Evolutionary conservation across 2,113 vertebrate species (phyloP).

Genomic region (Ciconia boyciana): DNA sequence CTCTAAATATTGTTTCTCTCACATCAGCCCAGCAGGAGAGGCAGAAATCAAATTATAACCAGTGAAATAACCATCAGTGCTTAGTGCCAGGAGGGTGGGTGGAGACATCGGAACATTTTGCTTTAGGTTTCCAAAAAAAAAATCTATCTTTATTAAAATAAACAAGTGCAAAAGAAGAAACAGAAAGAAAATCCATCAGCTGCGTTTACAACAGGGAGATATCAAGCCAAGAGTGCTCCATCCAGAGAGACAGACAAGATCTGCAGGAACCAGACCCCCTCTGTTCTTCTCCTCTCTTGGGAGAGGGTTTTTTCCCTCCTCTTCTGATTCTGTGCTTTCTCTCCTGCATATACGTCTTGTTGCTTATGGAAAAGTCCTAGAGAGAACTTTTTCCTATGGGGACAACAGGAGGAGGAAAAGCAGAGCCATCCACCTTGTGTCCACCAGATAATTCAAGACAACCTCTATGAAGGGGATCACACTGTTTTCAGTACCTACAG

Average conservation of each 20-base stretch:
- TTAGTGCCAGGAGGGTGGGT: neutral
- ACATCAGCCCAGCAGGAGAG: conserved; percentile 38
- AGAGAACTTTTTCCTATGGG: neutral
- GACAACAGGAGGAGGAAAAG: neutral
- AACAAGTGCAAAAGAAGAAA: conserved; percentile 44
- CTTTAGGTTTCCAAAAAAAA: conserved; percentile 20
- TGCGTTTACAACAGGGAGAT: conserved; percentile 14
- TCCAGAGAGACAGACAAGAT: neutral
- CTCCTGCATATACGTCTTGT: neutral
- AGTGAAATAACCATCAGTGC: neutral
- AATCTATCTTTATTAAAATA: conserved; percentile 65
- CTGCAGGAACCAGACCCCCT: neutral
- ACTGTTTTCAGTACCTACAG: neutral
- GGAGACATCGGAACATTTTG: conserved; percentile 1
- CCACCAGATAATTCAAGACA: neutral
- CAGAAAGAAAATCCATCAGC: conserved; percentile 54
- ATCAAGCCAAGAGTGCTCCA: neutral
- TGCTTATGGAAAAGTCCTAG: neutral
- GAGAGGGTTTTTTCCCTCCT: fast-evolving
- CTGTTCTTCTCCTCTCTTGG: neutral
- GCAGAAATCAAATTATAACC: conserved; percentile 61
- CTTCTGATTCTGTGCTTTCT: neutral
- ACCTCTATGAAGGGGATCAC: neutral
- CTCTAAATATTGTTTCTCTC: conserved; percentile 56
- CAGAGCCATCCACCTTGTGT: neutral